Conservation (phyloP, 2,888 invertebrate species). For the Osmoderma eremita region DNA sequence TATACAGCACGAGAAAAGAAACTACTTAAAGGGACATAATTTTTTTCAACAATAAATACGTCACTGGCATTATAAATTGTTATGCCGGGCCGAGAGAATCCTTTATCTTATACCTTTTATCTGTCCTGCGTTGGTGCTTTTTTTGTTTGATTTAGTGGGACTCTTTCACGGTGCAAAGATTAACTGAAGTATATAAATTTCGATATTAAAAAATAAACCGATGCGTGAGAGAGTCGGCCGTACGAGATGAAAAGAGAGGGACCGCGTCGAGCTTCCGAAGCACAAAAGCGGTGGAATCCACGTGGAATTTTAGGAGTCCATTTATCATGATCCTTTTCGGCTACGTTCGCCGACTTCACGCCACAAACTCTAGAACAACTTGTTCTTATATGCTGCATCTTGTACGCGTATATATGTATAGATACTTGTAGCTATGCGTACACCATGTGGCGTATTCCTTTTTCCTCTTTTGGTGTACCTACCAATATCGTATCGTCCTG, state of each 20-base stretch:
- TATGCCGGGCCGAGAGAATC: slow-evolving; percentile 30
- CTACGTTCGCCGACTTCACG: slow-evolving; percentile 38
- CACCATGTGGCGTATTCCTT: slow-evolving; percentile 9
- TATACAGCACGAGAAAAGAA: slow-evolving; percentile 31
- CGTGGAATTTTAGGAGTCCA: slow-evolving; percentile 62
- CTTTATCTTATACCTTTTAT: slow-evolving; percentile 37
- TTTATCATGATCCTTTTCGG: slow-evolving; percentile 60
- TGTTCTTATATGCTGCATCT: slow-evolving; percentile 24
- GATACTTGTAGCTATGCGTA: slow-evolving; percentile 21
- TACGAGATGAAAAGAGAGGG: slow-evolving; percentile 11
- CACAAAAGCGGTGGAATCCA: slow-evolving; percentile 60
- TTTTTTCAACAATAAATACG: slow-evolving; percentile 42
- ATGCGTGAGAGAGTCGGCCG: slow-evolving; percentile 28
- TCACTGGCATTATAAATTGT: slow-evolving; percentile 42
- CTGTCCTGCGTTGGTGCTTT: slow-evolving; percentile 34
- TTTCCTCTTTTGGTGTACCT: background rate
- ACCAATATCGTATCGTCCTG: slow-evolving; percentile 22
- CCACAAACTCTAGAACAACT: slow-evolving; percentile 31
- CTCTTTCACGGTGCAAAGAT: slow-evolving; percentile 42
- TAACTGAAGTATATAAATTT: slow-evolving; percentile 44
- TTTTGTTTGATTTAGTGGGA: slow-evolving; percentile 41
- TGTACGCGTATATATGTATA: background rate
- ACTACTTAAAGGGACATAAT: slow-evolving; percentile 40
- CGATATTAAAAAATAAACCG: slow-evolving; percentile 44
- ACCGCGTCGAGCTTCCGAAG: slow-evolving; percentile 53